Evolutionary conservation across 2,113 vertebrate species (phyloP).

Genomic region (Otolemur garnettii): DNA sequence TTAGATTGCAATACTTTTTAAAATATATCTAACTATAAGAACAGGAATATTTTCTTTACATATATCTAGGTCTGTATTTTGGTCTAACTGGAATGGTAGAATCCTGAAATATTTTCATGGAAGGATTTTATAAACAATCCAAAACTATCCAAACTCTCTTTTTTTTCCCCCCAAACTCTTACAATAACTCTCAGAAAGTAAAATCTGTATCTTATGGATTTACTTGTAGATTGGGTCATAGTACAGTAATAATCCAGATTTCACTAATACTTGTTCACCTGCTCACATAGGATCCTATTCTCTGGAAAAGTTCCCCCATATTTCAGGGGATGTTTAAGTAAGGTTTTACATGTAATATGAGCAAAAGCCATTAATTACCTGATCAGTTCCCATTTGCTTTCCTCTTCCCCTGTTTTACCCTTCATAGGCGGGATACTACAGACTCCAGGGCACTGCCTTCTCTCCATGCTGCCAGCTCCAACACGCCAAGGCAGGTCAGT

Average conservation of each 20-base stretch:
- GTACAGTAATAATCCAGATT: not conserved
- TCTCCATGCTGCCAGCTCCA: not conserved
- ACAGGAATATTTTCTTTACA: not conserved
- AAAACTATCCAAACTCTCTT: not conserved
- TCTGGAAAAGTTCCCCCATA: not conserved
- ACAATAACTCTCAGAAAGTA: not conserved
- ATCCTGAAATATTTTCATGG: not conserved
- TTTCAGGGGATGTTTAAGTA: not conserved
- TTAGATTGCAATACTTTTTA: not conserved
- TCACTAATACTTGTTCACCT: not conserved
- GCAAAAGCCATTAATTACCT: not conserved
- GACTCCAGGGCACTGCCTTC: not conserved
- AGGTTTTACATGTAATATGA: not conserved
- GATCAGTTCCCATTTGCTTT: not conserved
- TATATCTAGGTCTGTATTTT: not conserved
- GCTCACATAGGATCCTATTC: not conserved
- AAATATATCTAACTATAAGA: not conserved
- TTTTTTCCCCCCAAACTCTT: not conserved
- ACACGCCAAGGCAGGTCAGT: not conserved
- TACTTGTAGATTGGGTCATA: not conserved
- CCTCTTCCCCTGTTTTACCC: not conserved
- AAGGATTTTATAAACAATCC: not conserved
- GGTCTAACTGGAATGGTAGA: not conserved
- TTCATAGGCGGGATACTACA: not conserved
- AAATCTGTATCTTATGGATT: not conserved